Percentiles rank a stretch among this genome's conserved stretches.
Evolutionary conservation across 2,797 vertebrate species (phyloP).

Genomic region (Megalops cyprinoides): DNA sequence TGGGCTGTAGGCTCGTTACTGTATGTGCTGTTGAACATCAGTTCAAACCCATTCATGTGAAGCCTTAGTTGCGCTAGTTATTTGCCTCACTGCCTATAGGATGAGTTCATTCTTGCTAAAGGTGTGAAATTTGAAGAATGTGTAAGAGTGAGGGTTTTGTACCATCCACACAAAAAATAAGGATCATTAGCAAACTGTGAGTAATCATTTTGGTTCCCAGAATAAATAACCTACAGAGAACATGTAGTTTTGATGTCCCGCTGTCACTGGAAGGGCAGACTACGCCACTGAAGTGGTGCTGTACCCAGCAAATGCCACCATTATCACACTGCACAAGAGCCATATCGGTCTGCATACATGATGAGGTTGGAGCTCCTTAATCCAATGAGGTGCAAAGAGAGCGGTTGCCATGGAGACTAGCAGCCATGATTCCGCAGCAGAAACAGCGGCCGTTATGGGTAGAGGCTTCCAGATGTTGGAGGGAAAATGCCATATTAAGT

Average conservation of each 20-base stretch:
- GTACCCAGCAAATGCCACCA: no score
- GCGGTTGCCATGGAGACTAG: constrained; percentile 49
- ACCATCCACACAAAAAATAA: no score
- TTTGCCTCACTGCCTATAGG: not conserved
- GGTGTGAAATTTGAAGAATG: not conserved
- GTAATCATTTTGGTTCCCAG: no score
- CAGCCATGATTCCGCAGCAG: constrained; percentile 49
- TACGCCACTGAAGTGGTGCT: no score
- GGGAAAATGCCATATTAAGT: not conserved
- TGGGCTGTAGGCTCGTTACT: not conserved
- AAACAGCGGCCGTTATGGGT: constrained; percentile 27
- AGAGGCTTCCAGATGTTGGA: not conserved
- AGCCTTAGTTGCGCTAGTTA: not conserved
- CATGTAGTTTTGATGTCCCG: no score
- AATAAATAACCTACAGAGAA: no score
- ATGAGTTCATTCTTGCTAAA: not conserved
- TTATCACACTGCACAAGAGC: constrained; percentile 11
- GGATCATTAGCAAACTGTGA: no score
- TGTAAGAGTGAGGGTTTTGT: not conserved
- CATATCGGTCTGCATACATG: constrained; percentile 32
- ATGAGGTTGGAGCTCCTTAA: constrained; percentile 35
- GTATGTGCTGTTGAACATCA: not conserved
- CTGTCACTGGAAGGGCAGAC: no score
- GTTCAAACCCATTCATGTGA: not conserved
- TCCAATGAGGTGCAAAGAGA: constrained; percentile 41